Evolutionary conservation across 2,113 vertebrate species (phyloP), one percentile per base, ranked within the genome.

Genomic region (Podiceps cristatus): DNA sequence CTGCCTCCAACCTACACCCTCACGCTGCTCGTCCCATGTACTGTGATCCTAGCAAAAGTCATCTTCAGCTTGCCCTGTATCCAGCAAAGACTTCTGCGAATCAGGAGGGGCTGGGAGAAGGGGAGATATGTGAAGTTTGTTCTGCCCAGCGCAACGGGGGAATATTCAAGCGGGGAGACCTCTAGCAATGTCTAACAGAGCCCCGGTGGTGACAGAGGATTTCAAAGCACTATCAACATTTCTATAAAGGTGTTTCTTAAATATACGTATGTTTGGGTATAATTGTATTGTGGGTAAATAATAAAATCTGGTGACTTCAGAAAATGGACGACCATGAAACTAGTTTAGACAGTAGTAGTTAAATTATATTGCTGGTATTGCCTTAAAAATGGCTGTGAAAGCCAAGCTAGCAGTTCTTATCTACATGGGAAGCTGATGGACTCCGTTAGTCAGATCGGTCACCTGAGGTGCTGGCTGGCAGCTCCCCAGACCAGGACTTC

Each of bases 61-160:
- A 89, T 98, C 66, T 98, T 99, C 84, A 90, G 95, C 7, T 86
- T 99, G 77, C 99, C 99, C 64, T 99, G 99, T 94, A 13, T 99
- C 72, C 93, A 93, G 28, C 78, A 35, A 31, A 99, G 98, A 84
- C 99, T 99, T 56, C 5, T 73, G 76, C 94, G 79, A 59, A 99
- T 99, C 98, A 99, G 99, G 62, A 98, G 99, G 33, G 99, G 99
- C 96, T 99, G 99, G 99, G 99, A 99, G 96, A 98, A 96, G 80
- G 98, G 94, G 22, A 93, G 97, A 7, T 93, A 97, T 0, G 81
- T 97, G 74, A 98, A 96, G 47, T 98, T 98, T 95, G 75, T 81
- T 4, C 96, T 98, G 96, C 97, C 98, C 11, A 77, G 68, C 0
- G 53, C 96, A 37, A 80, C 60, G 0, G 95, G 95, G 49, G 95